phyloP scores from a whole-genome alignment of 2,113 vertebrate genomes.

The Rhizomys pruinosus region DNA sequence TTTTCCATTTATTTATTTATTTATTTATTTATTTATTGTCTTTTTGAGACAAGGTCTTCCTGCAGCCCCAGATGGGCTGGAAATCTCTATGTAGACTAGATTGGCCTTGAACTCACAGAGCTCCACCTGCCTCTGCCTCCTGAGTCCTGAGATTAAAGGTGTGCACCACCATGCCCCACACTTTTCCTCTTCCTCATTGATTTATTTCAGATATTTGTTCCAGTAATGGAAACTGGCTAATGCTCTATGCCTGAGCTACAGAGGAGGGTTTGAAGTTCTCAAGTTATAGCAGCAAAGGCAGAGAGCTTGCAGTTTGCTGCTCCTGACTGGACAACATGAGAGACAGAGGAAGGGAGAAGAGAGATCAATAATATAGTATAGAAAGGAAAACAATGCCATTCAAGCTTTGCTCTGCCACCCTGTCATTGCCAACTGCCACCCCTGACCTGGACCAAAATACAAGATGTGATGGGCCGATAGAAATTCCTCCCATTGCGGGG shows the following conservation, averaged over 20 bases:
- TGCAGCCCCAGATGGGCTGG: no score
- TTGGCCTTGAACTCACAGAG: no score
- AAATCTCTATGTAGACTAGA: no score
- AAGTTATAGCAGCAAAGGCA: not conserved
- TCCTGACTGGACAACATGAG: not conserved
- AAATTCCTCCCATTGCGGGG: not conserved
- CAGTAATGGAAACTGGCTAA: not conserved
- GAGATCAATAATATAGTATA: not conserved
- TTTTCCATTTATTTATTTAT: not conserved
- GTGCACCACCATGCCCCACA: no score
- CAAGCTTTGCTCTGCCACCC: not conserved
- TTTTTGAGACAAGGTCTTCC: no score
- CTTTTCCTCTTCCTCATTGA: not conserved
- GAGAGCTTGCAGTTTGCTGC: not conserved
- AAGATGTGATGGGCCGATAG: not conserved
- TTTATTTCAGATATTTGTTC: not conserved
- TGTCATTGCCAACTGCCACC: not conserved
- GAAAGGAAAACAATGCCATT: not conserved
- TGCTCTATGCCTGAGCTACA: not conserved
- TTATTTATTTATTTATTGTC: no score
- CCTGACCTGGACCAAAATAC: not conserved
- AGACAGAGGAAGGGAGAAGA: not conserved
- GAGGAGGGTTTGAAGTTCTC: not conserved
- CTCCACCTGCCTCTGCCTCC: no score
- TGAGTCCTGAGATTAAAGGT: no score